These are phyloP conservation scores for Lophius piscatorius DNA, from an alignment of 2,113 vertebrate genomes.

Conservation along the genomic window DNA sequence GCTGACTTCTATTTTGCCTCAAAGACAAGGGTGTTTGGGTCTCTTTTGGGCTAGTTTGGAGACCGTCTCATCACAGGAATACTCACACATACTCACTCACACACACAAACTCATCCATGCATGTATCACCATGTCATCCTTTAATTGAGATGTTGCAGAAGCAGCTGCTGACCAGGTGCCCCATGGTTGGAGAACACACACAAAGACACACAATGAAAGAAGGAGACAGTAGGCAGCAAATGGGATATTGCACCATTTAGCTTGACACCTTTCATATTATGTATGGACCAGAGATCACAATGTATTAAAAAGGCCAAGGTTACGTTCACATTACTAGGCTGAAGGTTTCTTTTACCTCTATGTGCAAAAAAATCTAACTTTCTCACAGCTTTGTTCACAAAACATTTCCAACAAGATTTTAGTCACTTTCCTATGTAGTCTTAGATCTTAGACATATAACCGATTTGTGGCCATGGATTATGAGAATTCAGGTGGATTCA, in stretches of 20 bases:
- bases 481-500: no score
- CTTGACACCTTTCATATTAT: not conserved
- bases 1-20: constrained; percentile 47
- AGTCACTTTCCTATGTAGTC: no score
- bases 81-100: constrained; percentile 12
- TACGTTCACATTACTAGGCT: no score
- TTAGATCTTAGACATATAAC: no score
- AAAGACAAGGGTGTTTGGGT: constrained; percentile 48
- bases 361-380: no score
- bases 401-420: no score
- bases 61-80: constrained; percentile 8
- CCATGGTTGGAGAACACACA: not conserved
- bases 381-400: no score
- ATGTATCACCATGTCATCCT: constrained; percentile 50
- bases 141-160: constrained; percentile 49
- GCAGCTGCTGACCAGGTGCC: constrained; percentile 49
- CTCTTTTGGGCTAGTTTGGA: constrained; percentile 46
- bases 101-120: constrained; percentile 11
- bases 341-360: no score
- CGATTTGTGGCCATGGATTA: no score
- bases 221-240: not conserved
- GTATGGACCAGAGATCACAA: constrained; percentile 18
- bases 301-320: constrained; percentile 4
- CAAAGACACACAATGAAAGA: not conserved
- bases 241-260: constrained; percentile 8